phyloP scores from a whole-genome alignment of 2,888 invertebrate species.

The Philonicus albiceps region DNA sequence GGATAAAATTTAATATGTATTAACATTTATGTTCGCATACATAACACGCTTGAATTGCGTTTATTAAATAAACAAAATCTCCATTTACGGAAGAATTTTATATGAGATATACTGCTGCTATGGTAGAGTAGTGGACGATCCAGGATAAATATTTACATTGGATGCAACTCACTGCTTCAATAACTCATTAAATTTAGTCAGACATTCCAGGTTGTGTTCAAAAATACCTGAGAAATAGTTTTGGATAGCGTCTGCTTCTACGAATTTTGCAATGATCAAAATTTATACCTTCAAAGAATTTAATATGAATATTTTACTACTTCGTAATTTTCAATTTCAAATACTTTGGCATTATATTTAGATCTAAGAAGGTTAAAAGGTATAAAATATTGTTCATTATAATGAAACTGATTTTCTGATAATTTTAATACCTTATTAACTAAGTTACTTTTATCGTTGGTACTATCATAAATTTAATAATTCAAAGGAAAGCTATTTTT shows the following conservation, averaged over 20 bases:
- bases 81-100: not conserved
- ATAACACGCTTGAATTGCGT: not conserved
- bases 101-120: not conserved
- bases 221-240: not conserved
- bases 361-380: too few species aligned
- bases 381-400: too few species aligned
- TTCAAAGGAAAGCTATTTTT: not conserved
- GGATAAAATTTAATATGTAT: not conserved
- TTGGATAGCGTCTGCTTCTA: not conserved
- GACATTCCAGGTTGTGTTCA: not conserved
- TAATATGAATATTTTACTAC: too few species aligned
- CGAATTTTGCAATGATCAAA: not conserved
- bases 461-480: not conserved
- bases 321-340: too few species aligned
- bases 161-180: not conserved
- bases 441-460: not conserved
- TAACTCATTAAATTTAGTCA: not conserved
- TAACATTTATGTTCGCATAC: not conserved
- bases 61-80: not conserved
- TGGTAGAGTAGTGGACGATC: not conserved
- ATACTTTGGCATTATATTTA: too few species aligned
- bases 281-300: not conserved
- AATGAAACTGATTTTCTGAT: not conserved
- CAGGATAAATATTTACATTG: not conserved
- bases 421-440: not conserved